Evolutionary conservation across 2,888 invertebrate species (phyloP), one percentile per base, ranked within the genome.

Genomic region (Cepaea hortensis): DNA sequence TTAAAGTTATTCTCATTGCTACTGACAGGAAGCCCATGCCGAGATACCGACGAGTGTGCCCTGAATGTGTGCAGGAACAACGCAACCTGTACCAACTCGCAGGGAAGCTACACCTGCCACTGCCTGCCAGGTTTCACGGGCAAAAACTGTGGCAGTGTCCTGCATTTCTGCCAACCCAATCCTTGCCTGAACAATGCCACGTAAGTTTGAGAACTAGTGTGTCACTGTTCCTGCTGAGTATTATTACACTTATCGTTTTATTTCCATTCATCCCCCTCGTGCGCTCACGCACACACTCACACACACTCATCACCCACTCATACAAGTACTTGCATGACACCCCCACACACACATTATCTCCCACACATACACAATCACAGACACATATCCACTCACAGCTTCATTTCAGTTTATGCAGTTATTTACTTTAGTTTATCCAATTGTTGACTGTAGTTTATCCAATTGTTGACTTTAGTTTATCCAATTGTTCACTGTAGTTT

Each of bases 121-220:
- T 92, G 92, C 89, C 48, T 87, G 50, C 77, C 89, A 20, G 92
- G 92, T 6, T 92, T 84, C 84, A 87, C 85, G 15, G 91, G 89
- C 23, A 46, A 72, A 23, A 89, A 82, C 76, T 91, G 91, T 77
- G 85, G 81, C 6, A 87, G 76, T 13, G 97, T 98, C 95, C 97
- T 98, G 91, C 96, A 98, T 95, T 98, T 98, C 94, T 98, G 98
- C 93, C 95, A 95, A 82, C 96, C 96, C 75, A 95, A 95, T 93
- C 97, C 97, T 0, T 98, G 98, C 94, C 75, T 70, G 55, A 89
- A 91, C 77, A 86, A 84, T 72, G 89, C 88, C 4, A 89, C 87
- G 46, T 92, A 91, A 76, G 84, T 85, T 23, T 75, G 18, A 46
- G 55, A 1, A 11, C 5, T 18, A 18, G 5, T 7, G 18, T 68